A percentile compares a stretch with the other conserved stretches of the same genome.
Evolutionary conservation across 2,888 invertebrate species (phyloP).

Genomic region (Oscheius sp.): DNA sequence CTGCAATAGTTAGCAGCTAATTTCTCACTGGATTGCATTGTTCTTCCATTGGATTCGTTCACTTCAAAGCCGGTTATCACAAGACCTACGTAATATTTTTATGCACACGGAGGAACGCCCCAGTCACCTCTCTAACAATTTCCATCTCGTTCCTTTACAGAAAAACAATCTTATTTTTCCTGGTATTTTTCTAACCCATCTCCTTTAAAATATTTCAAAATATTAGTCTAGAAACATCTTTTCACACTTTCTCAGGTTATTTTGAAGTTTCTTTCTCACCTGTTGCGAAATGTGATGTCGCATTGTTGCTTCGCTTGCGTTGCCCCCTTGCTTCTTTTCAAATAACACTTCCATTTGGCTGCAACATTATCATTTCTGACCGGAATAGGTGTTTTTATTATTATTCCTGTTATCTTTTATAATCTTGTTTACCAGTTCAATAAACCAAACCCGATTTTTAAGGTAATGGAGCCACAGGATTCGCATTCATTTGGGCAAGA

Average conservation of each 20-base stretch:
- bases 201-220: no score
- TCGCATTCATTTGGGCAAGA: constrained; percentile 13
- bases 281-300: no score
- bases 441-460: constrained; percentile 1
- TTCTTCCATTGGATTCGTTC: no score
- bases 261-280: no score
- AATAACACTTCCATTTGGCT: not conserved
- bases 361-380: not conserved
- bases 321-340: not conserved
- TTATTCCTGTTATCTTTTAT: not conserved
- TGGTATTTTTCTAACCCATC: no score
- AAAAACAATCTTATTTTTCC: no score
- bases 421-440: not conserved
- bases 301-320: not conserved
- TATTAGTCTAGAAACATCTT: no score
- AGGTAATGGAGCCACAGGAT: constrained; percentile 33
- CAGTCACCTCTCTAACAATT: not conserved
- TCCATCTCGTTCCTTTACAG: no score
- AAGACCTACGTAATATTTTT: not conserved
- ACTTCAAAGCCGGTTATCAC: no score
- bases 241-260: no score
- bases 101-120: not conserved
- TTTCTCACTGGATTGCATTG: no score
- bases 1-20: no score
- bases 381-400: not conserved